Evolutionary conservation across 2,113 vertebrate species (phyloP), one percentile per base, ranked within the genome.

Genomic region (Etheostoma spectabile): DNA sequence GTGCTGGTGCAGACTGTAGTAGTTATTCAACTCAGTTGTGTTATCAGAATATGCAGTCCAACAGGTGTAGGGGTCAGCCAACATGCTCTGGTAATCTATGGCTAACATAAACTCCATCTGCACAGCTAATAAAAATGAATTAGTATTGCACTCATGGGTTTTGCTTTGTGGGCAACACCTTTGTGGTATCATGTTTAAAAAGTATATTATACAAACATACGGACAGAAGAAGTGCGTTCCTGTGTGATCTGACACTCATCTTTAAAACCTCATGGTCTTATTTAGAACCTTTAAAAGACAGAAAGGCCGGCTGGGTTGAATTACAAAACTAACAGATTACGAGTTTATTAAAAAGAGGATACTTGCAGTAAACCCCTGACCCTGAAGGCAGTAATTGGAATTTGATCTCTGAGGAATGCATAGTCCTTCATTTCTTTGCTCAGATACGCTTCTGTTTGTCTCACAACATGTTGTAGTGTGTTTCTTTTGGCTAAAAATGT

Each of bases 401-500:
- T 46, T 24, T 42, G 15, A 69, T 6, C 27, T 15, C 38, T 2
- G 18, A 24, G 48, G 11, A 13, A 45, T 33, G n/a, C 2, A 21
- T 16, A 10, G 27, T 49, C 1, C 38, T 18, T 65, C 1, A 22
- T 52, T 35, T 63, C 13, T 56, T 60, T 56, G 27, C 33, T 70
- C 33, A 60, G 8, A 30, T 5, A 11, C 12, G 1, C n/a, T 7
- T 52, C 6, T 69, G 10, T 42, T 3, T 62, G 6, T 49, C 27
- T 57, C 19, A 10, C 19, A 64, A 62, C 11, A n/a, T 73, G 59
- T 59, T 53, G 30, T 30, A 8, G 6, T 53, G 19, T 88, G 69
- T 67, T 80, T 86, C 52, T 69, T 64, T 60, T 63, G 18, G 21
- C 67, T 65, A 68, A 74, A 80, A 80, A 72, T 66, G 51, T 16